Base-by-base conservation (phyloP, 2,797 vertebrate genomes). In the Enteromius treurensis region DNA sequence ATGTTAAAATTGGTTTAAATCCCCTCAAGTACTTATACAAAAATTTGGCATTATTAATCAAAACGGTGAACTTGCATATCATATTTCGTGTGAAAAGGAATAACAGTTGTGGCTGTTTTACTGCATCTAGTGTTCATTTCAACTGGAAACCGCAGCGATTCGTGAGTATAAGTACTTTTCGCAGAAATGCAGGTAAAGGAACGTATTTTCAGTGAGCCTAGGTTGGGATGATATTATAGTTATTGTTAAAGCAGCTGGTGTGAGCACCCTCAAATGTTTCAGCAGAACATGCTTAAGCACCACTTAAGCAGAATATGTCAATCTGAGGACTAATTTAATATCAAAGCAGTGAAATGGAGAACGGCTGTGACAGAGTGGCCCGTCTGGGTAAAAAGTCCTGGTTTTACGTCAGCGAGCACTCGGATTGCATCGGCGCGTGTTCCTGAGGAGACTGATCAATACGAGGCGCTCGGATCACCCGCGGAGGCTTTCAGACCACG, bases 361-460 rank as follows among this genome's bases (percentile, higher is more conserved):
- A 37, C 55, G 45, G n/a, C 62, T 4, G 47, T 79, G n/a, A 45
- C 42, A 79, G 69, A 79, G 77, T 37, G n/a, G 62, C 70, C 82
- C 86, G 85, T 26, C 64, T 58, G 87, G 82, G 85, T 88, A 88
- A 83, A 85, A 74, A 82, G 81, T 78, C 37, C 75, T 76, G 55
- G 74, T 82, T 78, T 82, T 75, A 70, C 69, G 77, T 85, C 74
- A 79, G 86, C 19, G 29, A 77, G 11, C 19, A 69, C 86, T 88
- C 83, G 76, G 85, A 89, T 83, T 86, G 84, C 87, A 79, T 88
- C 82, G 86, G 55, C 69, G 26, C 84, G 88, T 87, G 86, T 84
- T 77, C 69, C 64, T 60, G 81, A 86, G 85, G 87, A 81, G 81
- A 49, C 64, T 86, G 90, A 94, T 93, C 91, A 87, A 92, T 94